Evolutionary conservation across 2,888 invertebrate species (phyloP).

Genomic region (Trachelus iudaicus): DNA sequence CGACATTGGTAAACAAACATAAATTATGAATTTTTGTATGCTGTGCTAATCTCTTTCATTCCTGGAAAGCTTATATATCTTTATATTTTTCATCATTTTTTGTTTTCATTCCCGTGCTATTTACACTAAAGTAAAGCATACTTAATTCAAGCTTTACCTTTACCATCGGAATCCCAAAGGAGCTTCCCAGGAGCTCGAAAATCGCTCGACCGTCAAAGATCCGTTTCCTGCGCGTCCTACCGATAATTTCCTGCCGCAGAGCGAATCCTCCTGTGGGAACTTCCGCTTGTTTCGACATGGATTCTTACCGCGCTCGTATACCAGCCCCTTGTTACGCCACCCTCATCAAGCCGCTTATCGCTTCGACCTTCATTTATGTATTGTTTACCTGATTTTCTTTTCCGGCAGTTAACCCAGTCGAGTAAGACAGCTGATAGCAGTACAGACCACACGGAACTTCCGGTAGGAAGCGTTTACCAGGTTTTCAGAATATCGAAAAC

Average conservation of each 20-base stretch:
- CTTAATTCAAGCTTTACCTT: constrained; percentile 24
- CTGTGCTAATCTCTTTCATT: not conserved
- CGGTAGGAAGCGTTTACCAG: not conserved
- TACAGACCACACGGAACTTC: not conserved
- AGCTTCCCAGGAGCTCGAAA: constrained; percentile 12
- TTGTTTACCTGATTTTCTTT: not conserved
- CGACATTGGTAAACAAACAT: no score
- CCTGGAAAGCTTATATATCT: no score
- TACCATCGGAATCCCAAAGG: constrained; percentile 20
- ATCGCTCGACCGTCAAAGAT: constrained; percentile 11
- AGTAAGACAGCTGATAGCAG: not conserved
- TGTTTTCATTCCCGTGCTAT: not conserved
- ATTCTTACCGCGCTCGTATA: constrained; percentile 26
- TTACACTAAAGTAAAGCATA: not conserved
- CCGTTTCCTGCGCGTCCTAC: constrained; percentile 33
- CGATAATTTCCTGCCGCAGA: constrained; percentile 39
- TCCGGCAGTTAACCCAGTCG: not conserved
- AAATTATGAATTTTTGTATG: not conserved
- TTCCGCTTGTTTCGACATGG: constrained; percentile 39
- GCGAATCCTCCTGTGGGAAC: constrained; percentile 27
- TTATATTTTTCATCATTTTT: not conserved
- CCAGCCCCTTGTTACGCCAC: constrained; percentile 37
- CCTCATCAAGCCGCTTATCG: constrained; percentile 47
- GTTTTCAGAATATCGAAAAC: not conserved
- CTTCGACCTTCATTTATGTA: constrained; percentile 35